Base-by-base conservation (phyloP, 2,888 invertebrate species). In the Phyto melanocephala region DNA sequence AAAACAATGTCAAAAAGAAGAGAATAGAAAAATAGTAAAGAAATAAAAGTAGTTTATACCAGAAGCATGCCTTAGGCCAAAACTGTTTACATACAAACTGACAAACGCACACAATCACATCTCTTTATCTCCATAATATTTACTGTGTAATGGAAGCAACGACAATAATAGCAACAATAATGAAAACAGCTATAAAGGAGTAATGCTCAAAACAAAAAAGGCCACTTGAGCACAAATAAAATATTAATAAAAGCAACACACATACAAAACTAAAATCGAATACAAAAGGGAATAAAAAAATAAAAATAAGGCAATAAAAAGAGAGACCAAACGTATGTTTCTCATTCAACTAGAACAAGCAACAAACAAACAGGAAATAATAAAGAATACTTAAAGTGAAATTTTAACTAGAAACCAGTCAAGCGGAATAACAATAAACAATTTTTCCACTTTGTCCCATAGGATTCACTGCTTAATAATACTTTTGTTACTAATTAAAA, bases 151-250 rank as follows among this genome's bases (percentile, higher is more conserved):
- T 58, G 20, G 24, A 37, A 2, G 20, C 20, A 58, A 58, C 22
- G 47, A 47, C 33, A 17, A 45, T 24, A 15, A 42, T 17, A 11
- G 33, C 35, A 6, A 35, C 33, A 33, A 20, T 20, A 60, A 62
- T 4, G 42, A 33, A 45, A 47, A 33, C 6, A 13, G 15, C 54
- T 56, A 56, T 56, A 70, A 70, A 70, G 42, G 68, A 70, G 68
- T 70, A 54, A 70, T 56, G 56, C 54, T 45, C 24, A 70, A 70
- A 56, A 70, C 42, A 56, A 70, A 65, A 56, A 24, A 42, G 68
- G 28, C 68, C 68, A 70, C 68, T 70, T 70, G 68, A 42, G 68
- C 15, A 56, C 42, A 70, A 70, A 56, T 56, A 70, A 70, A 70
- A 70, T 70, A 70, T 56, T 56, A 70, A 70, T 70, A 65, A 65